These are phyloP conservation scores for Brachionichthys hirsutus DNA, from an alignment of 2,113 vertebrate genomes.

Conservation along the genomic window DNA sequence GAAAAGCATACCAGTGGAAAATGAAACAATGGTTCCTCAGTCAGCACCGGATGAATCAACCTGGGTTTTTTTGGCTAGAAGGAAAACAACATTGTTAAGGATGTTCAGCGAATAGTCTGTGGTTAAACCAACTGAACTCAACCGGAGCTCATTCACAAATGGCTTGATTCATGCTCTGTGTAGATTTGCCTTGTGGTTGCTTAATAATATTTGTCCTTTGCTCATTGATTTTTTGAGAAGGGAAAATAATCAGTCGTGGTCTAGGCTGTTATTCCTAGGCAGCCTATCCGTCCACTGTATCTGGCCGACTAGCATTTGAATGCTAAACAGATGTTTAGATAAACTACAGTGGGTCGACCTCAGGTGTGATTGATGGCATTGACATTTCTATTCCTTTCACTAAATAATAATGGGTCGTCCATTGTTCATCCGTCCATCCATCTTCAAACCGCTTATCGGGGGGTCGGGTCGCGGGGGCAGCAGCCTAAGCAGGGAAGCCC, in stretches of 20 bases:
- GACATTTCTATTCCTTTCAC: conserved; percentile 82
- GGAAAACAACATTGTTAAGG: conserved; percentile 45
- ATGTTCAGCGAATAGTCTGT: conserved; percentile 17
- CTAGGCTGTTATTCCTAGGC: conserved; percentile 21
- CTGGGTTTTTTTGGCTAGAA: conserved; percentile 38
- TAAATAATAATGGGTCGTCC: conserved; percentile 75
- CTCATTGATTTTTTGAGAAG: conserved; percentile 5
- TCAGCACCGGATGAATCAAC: conserved; percentile 53
- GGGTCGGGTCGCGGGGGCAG: too few relatives aligned
- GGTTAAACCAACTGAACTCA: conserved; percentile 24
- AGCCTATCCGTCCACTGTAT: conserved; percentile 49
- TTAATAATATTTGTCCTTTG: background rate
- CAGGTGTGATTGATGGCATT: conserved; percentile 77
- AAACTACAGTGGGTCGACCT: conserved; percentile 56
- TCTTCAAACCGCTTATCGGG: too few relatives aligned
- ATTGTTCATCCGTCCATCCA: conserved; percentile 80
- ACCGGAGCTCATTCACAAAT: conserved; percentile 26
- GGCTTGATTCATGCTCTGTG: background rate
- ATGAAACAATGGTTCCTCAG: conserved; percentile 57
- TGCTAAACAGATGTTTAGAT: conserved; percentile 67
- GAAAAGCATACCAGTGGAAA: conserved; percentile 63
- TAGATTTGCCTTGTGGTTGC: conserved; percentile 20
- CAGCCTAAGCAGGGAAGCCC: too few relatives aligned
- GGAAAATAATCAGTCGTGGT: background rate
- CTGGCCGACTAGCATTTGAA: conserved; percentile 56